Evolutionary conservation across 2,797 vertebrate genomes (phyloP).

Genomic region (Propithecus perrieri): DNA sequence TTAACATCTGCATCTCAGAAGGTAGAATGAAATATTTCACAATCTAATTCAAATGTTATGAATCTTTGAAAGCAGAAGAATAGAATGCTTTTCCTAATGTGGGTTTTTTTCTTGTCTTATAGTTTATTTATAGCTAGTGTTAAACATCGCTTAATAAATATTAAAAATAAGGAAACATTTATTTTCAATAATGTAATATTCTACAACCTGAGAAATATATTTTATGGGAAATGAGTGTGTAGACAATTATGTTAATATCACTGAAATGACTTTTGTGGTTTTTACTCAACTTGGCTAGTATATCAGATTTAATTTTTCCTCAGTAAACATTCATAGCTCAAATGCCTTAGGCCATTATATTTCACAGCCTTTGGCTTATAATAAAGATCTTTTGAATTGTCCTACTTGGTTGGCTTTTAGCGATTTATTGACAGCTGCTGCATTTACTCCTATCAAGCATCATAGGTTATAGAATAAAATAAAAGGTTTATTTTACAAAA

Average conservation of each 20-base stretch:
- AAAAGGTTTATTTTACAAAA: conserved; percentile 46
- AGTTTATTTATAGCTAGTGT: not conserved
- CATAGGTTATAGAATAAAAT: not conserved
- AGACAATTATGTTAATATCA: not conserved
- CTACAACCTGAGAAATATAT: conserved; percentile 28
- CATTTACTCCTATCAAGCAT: not conserved
- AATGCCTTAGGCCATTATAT: not conserved
- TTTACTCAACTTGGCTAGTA: not conserved
- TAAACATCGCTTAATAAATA: not conserved
- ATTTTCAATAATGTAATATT: not conserved
- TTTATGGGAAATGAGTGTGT: not conserved
- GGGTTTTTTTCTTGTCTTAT: not conserved
- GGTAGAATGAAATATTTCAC: not conserved
- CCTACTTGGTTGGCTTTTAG: not conserved
- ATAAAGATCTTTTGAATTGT: conserved; percentile 13
- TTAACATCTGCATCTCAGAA: not conserved
- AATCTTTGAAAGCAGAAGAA: not conserved
- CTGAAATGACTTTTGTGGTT: not conserved
- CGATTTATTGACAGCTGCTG: not conserved
- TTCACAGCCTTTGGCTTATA: not conserved
- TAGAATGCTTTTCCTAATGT: not conserved
- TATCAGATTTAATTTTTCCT: not conserved
- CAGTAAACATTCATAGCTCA: conserved; percentile 9
- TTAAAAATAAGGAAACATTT: not conserved
- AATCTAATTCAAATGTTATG: not conserved